Conservation (phyloP, 1,140 invertebrate genomes). For the Drosophila serrata region DNA sequence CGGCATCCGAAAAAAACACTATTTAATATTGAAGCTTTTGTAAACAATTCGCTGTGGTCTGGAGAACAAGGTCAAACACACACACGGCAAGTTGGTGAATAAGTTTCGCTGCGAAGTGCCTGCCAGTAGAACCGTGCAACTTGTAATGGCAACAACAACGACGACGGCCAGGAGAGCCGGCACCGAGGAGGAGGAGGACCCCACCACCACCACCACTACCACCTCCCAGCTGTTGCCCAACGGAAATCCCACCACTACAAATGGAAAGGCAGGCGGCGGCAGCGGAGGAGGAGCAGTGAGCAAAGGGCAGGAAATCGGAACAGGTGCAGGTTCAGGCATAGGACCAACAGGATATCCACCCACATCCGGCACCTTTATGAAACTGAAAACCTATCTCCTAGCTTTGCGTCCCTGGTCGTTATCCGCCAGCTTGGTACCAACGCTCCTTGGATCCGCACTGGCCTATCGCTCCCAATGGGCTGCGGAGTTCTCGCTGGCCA, state of each 20-base stretch:
- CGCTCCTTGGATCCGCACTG: conserved; percentile 91
- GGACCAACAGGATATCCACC: conserved; percentile 16
- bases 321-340: conserved; percentile 22
- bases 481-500: conserved; percentile 91
- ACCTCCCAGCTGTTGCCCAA: conserved; percentile 41
- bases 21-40: conserved; percentile 66
- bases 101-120: conserved; percentile 21
- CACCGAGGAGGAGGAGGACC: conserved; percentile 8
- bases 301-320: conserved; percentile 6
- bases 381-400: conserved; percentile 93
- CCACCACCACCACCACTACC: no score
- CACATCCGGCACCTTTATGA: conserved; percentile 89
- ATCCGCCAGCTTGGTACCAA: conserved; percentile 95
- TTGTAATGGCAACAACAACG: conserved; percentile 73
- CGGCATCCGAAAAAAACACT: conserved; percentile 41
- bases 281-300: not conserved
- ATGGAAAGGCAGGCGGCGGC: conserved; percentile 3
- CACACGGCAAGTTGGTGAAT: conserved; percentile 45
- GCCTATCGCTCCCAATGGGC: conserved; percentile 92
- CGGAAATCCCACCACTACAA: conserved; percentile 38
- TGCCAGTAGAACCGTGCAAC: conserved; percentile 46
- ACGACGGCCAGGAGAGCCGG: conserved; percentile 12
- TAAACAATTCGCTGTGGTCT: conserved; percentile 60
- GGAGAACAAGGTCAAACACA: conserved; percentile 44
- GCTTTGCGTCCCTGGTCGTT: conserved; percentile 97